A percentile compares a stretch with the other conserved stretches of the same genome.
phyloP scores from a whole-genome alignment of 2,113 vertebrate genomes.

The Melanerpes aurifrons region DNA sequence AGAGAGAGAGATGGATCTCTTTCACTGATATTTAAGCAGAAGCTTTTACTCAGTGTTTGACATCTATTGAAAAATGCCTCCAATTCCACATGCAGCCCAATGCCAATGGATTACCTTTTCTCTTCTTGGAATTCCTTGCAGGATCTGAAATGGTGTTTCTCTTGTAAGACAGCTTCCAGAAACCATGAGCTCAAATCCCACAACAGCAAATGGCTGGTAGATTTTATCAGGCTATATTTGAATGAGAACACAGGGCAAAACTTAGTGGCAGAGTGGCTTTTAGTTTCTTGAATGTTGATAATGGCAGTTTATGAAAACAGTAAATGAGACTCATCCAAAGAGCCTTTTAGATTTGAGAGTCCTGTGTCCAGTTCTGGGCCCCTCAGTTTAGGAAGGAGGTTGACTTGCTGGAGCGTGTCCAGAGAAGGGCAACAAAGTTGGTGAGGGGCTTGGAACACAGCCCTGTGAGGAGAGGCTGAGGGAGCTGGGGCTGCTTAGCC shows the following conservation, averaged over 20 bases:
- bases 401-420: too few relatives aligned
- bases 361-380: too few relatives aligned
- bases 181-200: not conserved
- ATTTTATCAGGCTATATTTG: not conserved
- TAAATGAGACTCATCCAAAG: not conserved
- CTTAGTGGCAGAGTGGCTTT: not conserved
- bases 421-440: too few relatives aligned
- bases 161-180: not conserved
- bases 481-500: too few relatives aligned
- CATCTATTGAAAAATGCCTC: not conserved
- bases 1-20: not conserved
- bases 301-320: not conserved
- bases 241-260: not conserved
- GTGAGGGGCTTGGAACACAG: too few relatives aligned
- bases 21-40: not conserved
- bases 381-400: too few relatives aligned
- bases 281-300: not conserved
- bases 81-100: not conserved
- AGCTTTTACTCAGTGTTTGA: not conserved
- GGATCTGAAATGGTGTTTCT: not conserved
- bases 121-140: not conserved
- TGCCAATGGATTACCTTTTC: not conserved
- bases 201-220: not conserved
- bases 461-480: too few relatives aligned
- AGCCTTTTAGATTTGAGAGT: not conserved